These are phyloP conservation scores for Drosophila pseudoobscura DNA, from an alignment of 1,140 invertebrate species.

Conservation along the genomic window DNA sequence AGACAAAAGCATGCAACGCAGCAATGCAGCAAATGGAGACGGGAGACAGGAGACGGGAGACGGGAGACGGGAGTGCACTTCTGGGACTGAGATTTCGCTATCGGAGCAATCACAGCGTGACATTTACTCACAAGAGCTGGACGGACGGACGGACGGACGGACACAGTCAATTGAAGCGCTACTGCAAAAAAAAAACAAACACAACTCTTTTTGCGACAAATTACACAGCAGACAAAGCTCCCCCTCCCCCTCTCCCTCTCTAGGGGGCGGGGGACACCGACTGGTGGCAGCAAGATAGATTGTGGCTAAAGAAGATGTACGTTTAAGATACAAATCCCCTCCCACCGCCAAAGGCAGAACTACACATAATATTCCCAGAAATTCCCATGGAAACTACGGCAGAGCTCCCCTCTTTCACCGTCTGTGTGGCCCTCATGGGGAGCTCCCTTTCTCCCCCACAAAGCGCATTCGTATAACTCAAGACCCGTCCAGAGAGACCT, in stretches of 20 bases:
- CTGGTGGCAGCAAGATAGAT: too few species aligned
- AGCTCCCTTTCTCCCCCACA: background rate
- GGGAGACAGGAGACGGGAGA: conserved; percentile 21
- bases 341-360: too few species aligned
- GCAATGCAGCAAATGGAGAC: conserved; percentile 41
- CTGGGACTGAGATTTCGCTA: conserved; percentile 60
- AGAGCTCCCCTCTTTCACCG: too few species aligned
- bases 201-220: conserved; percentile 45
- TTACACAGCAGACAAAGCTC: conserved; percentile 17
- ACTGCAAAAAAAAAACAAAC: conserved; percentile 42
- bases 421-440: too few species aligned
- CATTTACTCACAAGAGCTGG: conserved; percentile 43
- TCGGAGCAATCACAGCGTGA: conserved; percentile 71
- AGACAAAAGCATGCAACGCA: conserved; percentile 48
- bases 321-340: too few species aligned
- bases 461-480: conserved; percentile 31
- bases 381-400: too few species aligned
- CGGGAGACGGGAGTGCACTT: conserved; percentile 20
- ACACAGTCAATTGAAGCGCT: conserved; percentile 27
- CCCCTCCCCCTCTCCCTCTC: too few species aligned
- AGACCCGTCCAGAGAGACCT: conserved; percentile 5
- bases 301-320: too few species aligned
- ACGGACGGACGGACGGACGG: background rate
- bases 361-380: too few species aligned
- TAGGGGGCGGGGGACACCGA: too few species aligned